Evolutionary conservation across 2,797 vertebrate species (phyloP).

Genomic region (Chiloscyllium punctatum): DNA sequence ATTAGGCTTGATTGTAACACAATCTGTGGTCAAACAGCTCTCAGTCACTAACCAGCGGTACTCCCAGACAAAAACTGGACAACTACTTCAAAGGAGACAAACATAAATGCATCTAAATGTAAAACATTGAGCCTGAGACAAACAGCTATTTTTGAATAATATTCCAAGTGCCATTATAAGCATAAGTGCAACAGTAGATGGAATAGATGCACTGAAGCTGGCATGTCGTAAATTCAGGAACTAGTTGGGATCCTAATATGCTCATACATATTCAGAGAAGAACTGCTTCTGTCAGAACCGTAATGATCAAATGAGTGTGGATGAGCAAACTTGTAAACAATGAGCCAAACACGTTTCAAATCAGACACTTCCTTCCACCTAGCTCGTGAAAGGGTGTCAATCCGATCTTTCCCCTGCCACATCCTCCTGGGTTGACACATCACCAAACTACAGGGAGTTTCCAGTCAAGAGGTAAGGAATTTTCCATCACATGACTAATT

Average conservation of each 20-base stretch:
- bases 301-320: not conserved
- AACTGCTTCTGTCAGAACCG: not conserved
- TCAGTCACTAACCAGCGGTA: not conserved
- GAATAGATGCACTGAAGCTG: not conserved
- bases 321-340: not conserved
- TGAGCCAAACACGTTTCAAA: not conserved
- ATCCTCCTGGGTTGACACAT: not conserved
- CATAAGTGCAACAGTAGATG: not conserved
- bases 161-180: not conserved
- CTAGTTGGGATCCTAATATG: not conserved
- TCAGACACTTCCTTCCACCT: not conserved
- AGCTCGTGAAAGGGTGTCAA: not conserved
- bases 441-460: not conserved
- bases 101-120: not conserved
- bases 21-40: not conserved
- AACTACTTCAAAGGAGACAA: not conserved
- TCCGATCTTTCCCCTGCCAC: not conserved
- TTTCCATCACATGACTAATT: not conserved
- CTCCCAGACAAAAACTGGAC: not conserved
- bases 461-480: not conserved
- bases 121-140: not conserved
- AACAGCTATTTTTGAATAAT: not conserved
- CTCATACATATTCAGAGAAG: not conserved
- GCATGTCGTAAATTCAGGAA: slow-evolving; percentile 8
- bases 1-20: not conserved